Evolutionary conservation across 2,113 vertebrate genomes (phyloP).

Genomic region (Tachysurus vachellii): DNA sequence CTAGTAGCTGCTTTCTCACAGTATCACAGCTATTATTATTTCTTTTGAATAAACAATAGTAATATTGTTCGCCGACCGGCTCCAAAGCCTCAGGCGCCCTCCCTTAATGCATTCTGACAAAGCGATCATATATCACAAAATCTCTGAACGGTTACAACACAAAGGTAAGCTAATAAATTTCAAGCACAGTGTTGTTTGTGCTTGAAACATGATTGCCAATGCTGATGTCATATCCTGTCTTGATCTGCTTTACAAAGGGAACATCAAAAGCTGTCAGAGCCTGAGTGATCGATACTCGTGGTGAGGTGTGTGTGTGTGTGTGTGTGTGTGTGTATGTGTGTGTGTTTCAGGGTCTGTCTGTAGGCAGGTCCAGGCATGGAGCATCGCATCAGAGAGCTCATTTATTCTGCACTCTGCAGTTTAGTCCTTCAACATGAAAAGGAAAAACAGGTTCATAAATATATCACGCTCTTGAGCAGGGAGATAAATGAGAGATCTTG

Average conservation of each 20-base stretch:
- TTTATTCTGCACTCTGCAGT: slow-evolving; percentile 20
- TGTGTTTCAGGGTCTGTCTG: neutral
- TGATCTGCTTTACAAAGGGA: slow-evolving; percentile 31
- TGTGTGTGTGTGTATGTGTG: slow-evolving; percentile 2
- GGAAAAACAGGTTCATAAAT: neutral
- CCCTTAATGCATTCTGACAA: neutral
- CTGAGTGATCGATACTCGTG: slow-evolving; percentile 28
- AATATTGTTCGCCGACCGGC: neutral
- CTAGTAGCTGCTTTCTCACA: neutral
- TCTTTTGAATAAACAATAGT: slow-evolving; percentile 3
- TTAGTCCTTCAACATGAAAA: slow-evolving; percentile 25
- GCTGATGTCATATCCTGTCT: slow-evolving; percentile 46
- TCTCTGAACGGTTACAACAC: neutral
- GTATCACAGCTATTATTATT: neutral
- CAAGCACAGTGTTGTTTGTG: slow-evolving; percentile 14
- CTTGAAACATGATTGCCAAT: slow-evolving; percentile 29
- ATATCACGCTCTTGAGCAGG: neutral
- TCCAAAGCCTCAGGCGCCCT: neutral
- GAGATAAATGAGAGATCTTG: slow-evolving; percentile 20
- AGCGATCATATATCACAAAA: slow-evolving; percentile 12
- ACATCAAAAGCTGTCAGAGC: slow-evolving; percentile 26
- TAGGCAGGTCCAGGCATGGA: slow-evolving; percentile 20
- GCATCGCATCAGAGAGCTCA: neutral
- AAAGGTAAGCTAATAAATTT: slow-evolving; percentile 23
- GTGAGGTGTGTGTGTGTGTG: slow-evolving; percentile 2